Evolutionary conservation across 2,113 vertebrate genomes (phyloP).

Genomic region (Echinops telfairi): DNA sequence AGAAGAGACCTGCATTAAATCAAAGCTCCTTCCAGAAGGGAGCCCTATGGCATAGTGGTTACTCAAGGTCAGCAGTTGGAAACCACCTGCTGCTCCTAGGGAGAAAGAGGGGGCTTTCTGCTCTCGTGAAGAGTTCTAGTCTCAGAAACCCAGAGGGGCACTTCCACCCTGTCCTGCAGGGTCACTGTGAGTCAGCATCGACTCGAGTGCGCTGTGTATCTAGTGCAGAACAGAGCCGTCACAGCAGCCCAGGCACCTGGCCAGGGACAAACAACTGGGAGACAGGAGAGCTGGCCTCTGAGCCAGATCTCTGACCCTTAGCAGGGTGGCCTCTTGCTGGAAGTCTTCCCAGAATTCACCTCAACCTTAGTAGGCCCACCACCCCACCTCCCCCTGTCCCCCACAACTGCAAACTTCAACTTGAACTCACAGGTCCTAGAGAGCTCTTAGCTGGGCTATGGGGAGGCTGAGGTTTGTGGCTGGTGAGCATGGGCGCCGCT

Average conservation of each 20-base stretch:
- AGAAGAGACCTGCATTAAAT: neutral
- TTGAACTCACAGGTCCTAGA: neutral
- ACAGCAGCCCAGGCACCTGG: neutral
- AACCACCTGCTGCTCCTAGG: too few relatives aligned
- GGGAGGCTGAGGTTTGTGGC: neutral
- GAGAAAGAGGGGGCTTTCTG: too few relatives aligned
- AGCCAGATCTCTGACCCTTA: fast-evolving
- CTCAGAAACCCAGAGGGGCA: too few relatives aligned
- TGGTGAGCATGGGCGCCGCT: too few relatives aligned
- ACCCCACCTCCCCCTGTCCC: neutral
- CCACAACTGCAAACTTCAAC: neutral
- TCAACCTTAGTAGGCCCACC: neutral
- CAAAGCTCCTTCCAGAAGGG: neutral
- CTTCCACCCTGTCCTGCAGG: too few relatives aligned
- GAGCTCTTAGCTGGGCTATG: too few relatives aligned
- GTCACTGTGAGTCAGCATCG: too few relatives aligned
- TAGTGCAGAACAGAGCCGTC: neutral
- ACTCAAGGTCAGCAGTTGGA: too few relatives aligned
- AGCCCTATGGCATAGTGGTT: too few relatives aligned
- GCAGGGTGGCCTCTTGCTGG: neutral
- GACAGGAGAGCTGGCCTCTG: neutral
- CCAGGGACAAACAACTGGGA: neutral
- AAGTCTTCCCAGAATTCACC: neutral
- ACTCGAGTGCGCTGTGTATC: too few relatives aligned
- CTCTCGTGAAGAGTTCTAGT: too few relatives aligned